Conservation (phyloP, 2,797 vertebrate genomes). For the Cossypha polioptera region DNA sequence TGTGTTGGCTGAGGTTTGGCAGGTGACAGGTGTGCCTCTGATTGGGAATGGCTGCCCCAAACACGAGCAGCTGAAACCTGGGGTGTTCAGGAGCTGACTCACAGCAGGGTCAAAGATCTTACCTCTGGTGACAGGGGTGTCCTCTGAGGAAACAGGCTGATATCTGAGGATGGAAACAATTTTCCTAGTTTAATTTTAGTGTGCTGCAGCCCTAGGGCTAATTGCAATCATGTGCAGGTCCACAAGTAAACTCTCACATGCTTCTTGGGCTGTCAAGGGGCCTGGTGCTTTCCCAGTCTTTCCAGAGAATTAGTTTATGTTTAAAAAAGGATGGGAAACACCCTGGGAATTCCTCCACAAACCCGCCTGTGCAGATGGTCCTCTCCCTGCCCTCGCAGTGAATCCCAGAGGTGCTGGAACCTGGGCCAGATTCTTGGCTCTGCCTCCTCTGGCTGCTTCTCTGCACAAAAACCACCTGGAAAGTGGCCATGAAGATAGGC, state of each 20-base stretch:
- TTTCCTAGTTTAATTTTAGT: neutral
- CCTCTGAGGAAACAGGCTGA: neutral
- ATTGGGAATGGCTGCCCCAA: neutral
- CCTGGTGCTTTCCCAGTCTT: slow-evolving; percentile 18
- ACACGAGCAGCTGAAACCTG: neutral
- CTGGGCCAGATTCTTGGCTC: slow-evolving; percentile 28
- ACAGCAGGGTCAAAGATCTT: neutral
- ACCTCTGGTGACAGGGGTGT: neutral
- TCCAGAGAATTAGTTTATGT: slow-evolving; percentile 14
- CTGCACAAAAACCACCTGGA: slow-evolving; percentile 43
- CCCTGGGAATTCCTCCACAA: slow-evolving; percentile 53
- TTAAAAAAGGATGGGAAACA: slow-evolving; percentile 44
- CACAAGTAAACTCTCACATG: neutral
- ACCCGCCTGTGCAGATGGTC: slow-evolving; percentile 53
- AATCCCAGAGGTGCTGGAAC: slow-evolving; percentile 38
- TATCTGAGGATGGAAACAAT: neutral
- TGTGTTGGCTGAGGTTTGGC: neutral
- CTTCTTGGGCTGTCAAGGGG: neutral
- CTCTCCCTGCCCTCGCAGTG: slow-evolving; percentile 27
- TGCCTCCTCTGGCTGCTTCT: neutral
- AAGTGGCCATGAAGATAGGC: slow-evolving; percentile 41
- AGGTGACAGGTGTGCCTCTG: neutral
- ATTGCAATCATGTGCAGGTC: neutral
- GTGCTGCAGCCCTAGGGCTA: neutral
- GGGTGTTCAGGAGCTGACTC: neutral